Base-by-base conservation (phyloP, 1,140 invertebrate genomes). In the Zophobas morio region DNA sequence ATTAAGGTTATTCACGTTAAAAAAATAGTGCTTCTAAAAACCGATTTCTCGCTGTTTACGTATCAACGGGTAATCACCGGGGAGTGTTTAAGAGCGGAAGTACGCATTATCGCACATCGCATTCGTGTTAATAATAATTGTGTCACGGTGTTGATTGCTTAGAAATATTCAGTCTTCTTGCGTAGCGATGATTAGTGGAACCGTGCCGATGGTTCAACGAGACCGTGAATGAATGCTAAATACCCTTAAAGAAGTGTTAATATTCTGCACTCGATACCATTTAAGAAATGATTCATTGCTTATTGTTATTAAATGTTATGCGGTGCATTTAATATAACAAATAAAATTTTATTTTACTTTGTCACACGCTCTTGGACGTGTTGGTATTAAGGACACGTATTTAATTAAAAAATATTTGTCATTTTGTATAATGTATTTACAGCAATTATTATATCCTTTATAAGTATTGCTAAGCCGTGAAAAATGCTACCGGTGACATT, bases 371-470 rank as follows among this genome's bases (percentile, higher is more conserved):
- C 71, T 35, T 37, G 51, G 33, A 73, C 71, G 71, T 73, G 71
- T 73, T 73, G 71, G 71, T 73, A 73, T 73, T 73, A 73, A 73
- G 71, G 71, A 73, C 71, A 73, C 71, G 71, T 73, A 53, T 73
- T 56, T 73, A 73, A 73, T 73, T 73, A 73, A 73, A 73, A 72
- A 72, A 51, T 51, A 49, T 72, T 53, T 72, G 51, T 72, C 51
- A 51, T 51, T 72, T 53, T 54, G 36, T 56, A 39, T 54, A 74
- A 70, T 33, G 20, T n/a, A 70, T 70, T 46, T 70, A 20, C 34
- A 40, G 46, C 51, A 74, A 54, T 56, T 49, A 56, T 56, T 72
- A n/a, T 8, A 74, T 37, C 32, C 71, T 57, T 56, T 34, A 57
- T 56, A 56, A 40, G 71, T 74, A 71, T 5, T 57, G 54, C 4